phyloP scores from a whole-genome alignment of 2,888 invertebrate species.

The Parnassius smintheus region DNA sequence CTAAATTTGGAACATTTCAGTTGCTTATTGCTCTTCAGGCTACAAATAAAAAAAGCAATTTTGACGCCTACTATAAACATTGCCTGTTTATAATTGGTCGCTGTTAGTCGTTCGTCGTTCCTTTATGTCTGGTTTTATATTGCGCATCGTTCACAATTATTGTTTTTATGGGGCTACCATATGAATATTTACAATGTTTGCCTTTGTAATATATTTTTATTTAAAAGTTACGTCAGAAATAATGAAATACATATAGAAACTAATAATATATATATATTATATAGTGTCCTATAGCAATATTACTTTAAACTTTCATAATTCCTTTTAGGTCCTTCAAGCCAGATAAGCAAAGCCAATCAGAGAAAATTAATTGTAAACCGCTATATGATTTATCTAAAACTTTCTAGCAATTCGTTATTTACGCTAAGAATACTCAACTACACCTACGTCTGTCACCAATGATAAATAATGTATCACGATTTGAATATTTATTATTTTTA shows the following conservation, averaged over 20 bases:
- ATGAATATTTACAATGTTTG: too few relatives aligned
- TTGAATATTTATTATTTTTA: too few relatives aligned
- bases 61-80: slow-evolving; percentile 1
- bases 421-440: slow-evolving; percentile 1
- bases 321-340: slow-evolving; percentile 13
- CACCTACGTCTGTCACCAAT: slow-evolving; percentile 6
- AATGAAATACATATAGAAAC: too few relatives aligned
- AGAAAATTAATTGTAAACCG: slow-evolving; percentile 9
- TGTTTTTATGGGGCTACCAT: too few relatives aligned
- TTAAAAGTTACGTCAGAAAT: too few relatives aligned
- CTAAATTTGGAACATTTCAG: slow-evolving; percentile 61
- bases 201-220: too few relatives aligned
- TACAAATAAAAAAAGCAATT: slow-evolving; percentile 29
- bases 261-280: too few relatives aligned
- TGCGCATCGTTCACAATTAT: too few relatives aligned
- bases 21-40: slow-evolving; percentile 37
- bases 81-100: neutral
- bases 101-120: too few relatives aligned
- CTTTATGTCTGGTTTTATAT: too few relatives aligned
- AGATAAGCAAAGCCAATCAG: slow-evolving; percentile 1
- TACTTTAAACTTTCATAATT: slow-evolving; percentile 8
- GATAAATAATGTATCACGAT: neutral
- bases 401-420: slow-evolving; percentile 10
- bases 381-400: slow-evolving; percentile 6
- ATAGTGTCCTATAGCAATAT: too few relatives aligned